Base-by-base conservation (phyloP, 2,888 invertebrate species). In the Ceramica pisi region DNA sequence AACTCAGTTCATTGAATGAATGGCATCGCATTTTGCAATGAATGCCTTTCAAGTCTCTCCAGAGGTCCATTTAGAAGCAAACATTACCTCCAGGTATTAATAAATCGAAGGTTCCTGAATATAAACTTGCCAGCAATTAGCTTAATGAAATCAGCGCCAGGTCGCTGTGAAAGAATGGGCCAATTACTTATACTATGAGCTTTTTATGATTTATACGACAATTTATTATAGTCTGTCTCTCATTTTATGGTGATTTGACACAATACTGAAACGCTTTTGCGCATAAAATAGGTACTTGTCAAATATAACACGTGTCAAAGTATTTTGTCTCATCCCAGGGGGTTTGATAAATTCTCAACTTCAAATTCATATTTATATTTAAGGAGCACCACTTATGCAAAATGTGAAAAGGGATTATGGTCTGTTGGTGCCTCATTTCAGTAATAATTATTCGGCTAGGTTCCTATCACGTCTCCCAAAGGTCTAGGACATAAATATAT, bases 41-140 rank as follows among this genome's bases (percentile, higher is more conserved):
- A 71, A 46, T 78, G 56, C 55, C 23, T 63, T 71, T 64, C 66
- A 62, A 64, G 26, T 61, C 78, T 64, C 72, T 46, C 53, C 26
- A 9, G 55, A 38, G 31, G n/a, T 38, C n/a, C 56, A 71, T 79
- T 71, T 65, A 38, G 16, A 48, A 38, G 67, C 72, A 67, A 72
- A 67, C 67, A 65, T 71, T 57, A 56, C 66, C 78, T 46, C 19
- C 26, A 53, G 26, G 51, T 67, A 78, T 61, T 44, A 60, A 71
- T 71, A 71, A 48, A 78, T 63, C 21, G 38, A 65, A 65, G 26
- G 56, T 50, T 59, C 16, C 16, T 48, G 63, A 78, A 67, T 51
- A 69, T 66, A 82, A 82, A 66, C 9, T 71, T n/a, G 35, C 57
- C 50, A 56, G 72, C 61, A 82, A 78, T 78, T 82, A 82, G 46